Conservation (phyloP, 1,140 invertebrate genomes). For the Papilio aristodemus region DNA sequence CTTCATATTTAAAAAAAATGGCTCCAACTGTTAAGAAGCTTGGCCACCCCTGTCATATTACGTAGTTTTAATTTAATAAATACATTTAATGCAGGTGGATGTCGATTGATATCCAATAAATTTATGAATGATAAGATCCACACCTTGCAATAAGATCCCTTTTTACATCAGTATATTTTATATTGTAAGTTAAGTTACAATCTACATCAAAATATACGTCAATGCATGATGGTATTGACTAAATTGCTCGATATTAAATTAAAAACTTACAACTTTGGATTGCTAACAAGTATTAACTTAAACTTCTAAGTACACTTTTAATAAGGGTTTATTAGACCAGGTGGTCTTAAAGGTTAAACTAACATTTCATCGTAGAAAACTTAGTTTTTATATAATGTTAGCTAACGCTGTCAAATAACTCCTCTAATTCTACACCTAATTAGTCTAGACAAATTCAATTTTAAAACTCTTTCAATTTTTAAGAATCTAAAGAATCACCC, state of each 20-base stretch:
- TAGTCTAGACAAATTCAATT: too few relatives aligned
- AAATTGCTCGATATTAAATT: conserved; percentile 6
- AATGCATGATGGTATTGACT: neutral
- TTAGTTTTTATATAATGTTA: too few relatives aligned
- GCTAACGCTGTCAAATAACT: too few relatives aligned
- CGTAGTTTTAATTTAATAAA: conserved; percentile 5
- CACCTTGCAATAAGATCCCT: conserved; percentile 12
- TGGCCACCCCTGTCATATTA: too few relatives aligned
- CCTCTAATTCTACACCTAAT: too few relatives aligned
- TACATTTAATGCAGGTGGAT: neutral
- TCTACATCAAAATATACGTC: neutral
- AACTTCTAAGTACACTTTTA: conserved; percentile 1
- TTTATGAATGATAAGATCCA: conserved; percentile 17
- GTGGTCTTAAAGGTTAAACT: neutral
- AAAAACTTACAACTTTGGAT: neutral
- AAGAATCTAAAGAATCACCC: too few relatives aligned
- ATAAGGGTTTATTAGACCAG: neutral
- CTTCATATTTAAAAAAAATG: too few relatives aligned
- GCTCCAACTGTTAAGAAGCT: too few relatives aligned
- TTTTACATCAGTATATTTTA: neutral
- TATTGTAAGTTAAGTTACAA: neutral
- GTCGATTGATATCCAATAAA: conserved; percentile 5
- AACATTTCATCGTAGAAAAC: too few relatives aligned
- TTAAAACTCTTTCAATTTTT: too few relatives aligned
- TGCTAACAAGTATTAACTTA: neutral